Evolutionary conservation across 1,140 invertebrate species (phyloP), one percentile per base, ranked within the genome.

Genomic region (Drosophila miranda): DNA sequence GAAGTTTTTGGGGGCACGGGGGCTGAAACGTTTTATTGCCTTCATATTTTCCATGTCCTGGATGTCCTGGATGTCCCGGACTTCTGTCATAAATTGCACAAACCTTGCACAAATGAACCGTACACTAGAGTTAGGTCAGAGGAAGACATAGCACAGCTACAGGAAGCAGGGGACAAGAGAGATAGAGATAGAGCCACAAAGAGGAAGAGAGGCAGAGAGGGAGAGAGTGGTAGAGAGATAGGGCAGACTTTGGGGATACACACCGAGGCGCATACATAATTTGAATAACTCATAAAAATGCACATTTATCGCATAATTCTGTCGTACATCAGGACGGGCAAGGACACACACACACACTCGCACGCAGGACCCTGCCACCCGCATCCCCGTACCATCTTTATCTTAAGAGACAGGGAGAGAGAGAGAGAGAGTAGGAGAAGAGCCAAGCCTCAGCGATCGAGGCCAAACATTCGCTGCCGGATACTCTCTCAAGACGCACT

Each of bases 241-340:
- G 23, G 11, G 2, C 34, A 38, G 11, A 38, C 34, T 38, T 13
- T 38, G 3, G 30, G 3, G 34, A 13, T 48, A 61, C 50, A 67
- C 57, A 62, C 63, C 49, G 72, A 58, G 55, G 60, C 38, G 62
- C 73, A 68, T 62, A 69, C 72, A 75, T 75, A 69, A 75, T 75
- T 76, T 76, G 73, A 75, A 75, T 75, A 76, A 57, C 63, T 76
- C 64, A 62, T 72, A 76, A 76, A 75, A 76, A 75, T 75, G 74
- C 74, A 76, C 74, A 75, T 76, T 75, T 76, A 76, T 76, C 74
- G 74, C 72, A 76, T 75, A 76, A 76, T 76, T 69, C 74, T 75
- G 72, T 76, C 74, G 74, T 76, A 76, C 64, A 76, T 76, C 73
- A 75, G 56, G 11, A 44, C 55, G n/a, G 52, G 26, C 26, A 46